A percentile compares a stretch with the other conserved stretches of the same genome.
phyloP scores from a whole-genome alignment of 2,888 invertebrate genomes.

The Anoplius nigerrimus region DNA sequence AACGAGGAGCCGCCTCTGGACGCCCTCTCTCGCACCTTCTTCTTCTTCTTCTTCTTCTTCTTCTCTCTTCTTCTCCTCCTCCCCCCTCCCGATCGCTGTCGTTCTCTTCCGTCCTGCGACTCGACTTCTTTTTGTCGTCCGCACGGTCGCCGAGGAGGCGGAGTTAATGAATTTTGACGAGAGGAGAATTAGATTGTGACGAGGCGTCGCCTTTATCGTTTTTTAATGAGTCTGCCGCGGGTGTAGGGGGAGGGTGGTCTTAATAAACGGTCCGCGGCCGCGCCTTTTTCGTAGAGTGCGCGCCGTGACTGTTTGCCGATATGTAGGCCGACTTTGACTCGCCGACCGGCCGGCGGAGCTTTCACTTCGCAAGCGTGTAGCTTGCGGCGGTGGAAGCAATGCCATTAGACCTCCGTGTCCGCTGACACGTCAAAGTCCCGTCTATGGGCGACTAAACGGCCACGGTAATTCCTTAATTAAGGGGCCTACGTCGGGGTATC shows the following conservation, averaged over 20 bases:
- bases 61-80: background rate
- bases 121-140: too few species aligned
- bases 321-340: too few species aligned
- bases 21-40: conserved; percentile 10
- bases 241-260: background rate
- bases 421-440: too few species aligned
- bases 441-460: too few species aligned
- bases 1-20: conserved; percentile 24
- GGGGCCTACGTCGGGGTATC: too few species aligned
- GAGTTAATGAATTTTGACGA: background rate
- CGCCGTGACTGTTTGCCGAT: too few species aligned
- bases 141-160: too few species aligned
- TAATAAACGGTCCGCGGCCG: conserved; percentile 8
- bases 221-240: too few species aligned
- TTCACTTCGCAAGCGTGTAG: conserved; percentile 39
- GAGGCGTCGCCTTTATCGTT: background rate
- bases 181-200: background rate
- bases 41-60: background rate
- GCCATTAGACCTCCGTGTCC: too few species aligned
- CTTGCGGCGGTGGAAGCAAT: conserved; percentile 45
- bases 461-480: too few species aligned
- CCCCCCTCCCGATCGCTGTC: background rate
- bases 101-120: too few species aligned
- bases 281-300: background rate
- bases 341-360: conserved; percentile 28